phyloP scores from a whole-genome alignment of 1,140 invertebrate genomes.

The Neodiprion fabricii region DNA sequence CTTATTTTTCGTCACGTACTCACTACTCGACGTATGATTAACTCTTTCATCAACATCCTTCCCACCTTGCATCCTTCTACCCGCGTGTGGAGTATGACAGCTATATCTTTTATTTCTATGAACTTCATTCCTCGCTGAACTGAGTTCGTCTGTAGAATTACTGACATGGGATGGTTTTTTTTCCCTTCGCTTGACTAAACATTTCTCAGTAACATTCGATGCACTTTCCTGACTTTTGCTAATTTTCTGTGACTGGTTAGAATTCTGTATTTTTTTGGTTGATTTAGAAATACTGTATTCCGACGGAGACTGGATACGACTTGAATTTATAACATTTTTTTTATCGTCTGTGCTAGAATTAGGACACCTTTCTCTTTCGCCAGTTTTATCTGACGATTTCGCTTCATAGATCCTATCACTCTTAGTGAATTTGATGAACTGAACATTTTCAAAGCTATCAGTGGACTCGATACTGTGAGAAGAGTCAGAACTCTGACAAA shows the following conservation, averaged over 20 bases:
- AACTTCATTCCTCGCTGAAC: not conserved
- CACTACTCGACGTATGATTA: constrained; percentile 8
- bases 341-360: not conserved
- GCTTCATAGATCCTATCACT: constrained; percentile 22
- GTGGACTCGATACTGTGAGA: constrained; percentile 46
- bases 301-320: not conserved
- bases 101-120: constrained; percentile 40
- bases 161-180: constrained; percentile 30
- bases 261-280: constrained; percentile 15
- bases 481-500: constrained; percentile 38
- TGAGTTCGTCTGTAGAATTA: constrained; percentile 9
- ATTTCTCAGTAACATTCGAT: constrained; percentile 32
- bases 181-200: constrained; percentile 37
- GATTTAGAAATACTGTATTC: not conserved
- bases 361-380: not conserved
- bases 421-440: constrained; percentile 26
- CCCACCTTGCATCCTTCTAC: constrained; percentile 29
- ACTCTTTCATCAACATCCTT: constrained; percentile 15
- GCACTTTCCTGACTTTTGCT: constrained; percentile 16
- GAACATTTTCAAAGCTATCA: constrained; percentile 45
- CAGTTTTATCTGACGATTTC: not conserved
- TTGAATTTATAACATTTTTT: not conserved
- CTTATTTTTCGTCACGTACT: constrained; percentile 19
- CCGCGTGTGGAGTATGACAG: constrained; percentile 32
- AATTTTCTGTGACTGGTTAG: constrained; percentile 15